These are phyloP conservation scores for Digitonthophagus gazella DNA, from an alignment of 2,888 invertebrate genomes.

Conservation along the genomic window DNA sequence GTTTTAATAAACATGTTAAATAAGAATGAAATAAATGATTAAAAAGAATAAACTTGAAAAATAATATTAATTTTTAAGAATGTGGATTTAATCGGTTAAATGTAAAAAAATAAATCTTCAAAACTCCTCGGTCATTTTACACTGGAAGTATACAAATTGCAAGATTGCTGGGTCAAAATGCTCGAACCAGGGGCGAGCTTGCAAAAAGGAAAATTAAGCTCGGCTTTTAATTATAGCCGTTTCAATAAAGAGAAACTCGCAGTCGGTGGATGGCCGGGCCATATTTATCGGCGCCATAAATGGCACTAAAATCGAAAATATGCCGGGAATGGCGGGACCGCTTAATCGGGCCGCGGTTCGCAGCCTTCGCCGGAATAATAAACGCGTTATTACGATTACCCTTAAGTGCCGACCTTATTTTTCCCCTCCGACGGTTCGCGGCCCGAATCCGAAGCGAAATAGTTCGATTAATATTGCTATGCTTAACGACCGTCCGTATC, in stretches of 20 bases:
- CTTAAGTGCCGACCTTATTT: constrained; percentile 22
- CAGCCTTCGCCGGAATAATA: constrained; percentile 21
- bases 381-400: constrained; percentile 13
- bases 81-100: too few relatives aligned
- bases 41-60: too few relatives aligned
- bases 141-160: neutral
- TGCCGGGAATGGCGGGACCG: constrained; percentile 31
- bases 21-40: too few relatives aligned
- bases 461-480: constrained; percentile 21
- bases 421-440: constrained; percentile 2
- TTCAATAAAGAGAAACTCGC: neutral
- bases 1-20: too few relatives aligned
- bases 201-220: neutral
- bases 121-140: neutral
- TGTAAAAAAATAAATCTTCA: too few relatives aligned
- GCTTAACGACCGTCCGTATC: constrained; percentile 9
- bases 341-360: constrained; percentile 36
- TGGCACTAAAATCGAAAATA: constrained; percentile 36
- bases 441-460: constrained; percentile 7
- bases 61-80: too few relatives aligned
- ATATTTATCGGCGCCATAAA: constrained; percentile 43
- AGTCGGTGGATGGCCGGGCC: constrained; percentile 1
- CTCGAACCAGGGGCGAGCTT: neutral
- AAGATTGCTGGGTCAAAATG: neutral
- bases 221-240: neutral